These are phyloP conservation scores for Neolamprologus modestus DNA, from an alignment of 2,113 vertebrate species.

Conservation along the genomic window DNA sequence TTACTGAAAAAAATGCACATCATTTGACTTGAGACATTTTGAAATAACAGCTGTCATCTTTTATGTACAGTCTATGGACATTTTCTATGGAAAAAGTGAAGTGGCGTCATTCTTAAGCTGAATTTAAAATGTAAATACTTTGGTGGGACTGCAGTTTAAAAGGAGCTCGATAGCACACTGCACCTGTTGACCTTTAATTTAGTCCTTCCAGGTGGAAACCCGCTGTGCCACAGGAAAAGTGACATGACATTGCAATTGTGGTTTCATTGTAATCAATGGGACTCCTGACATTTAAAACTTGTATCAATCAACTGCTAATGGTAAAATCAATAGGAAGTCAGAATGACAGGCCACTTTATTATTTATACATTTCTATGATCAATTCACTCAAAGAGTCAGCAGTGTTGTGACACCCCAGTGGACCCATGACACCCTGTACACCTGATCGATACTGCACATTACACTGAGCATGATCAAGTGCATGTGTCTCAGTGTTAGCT, in stretches of 20 bases:
- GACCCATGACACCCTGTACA: background rate
- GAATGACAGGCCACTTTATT: slow-evolving; percentile 60
- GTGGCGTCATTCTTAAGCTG: background rate
- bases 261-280: slow-evolving; percentile 48
- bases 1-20: background rate
- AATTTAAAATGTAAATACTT: background rate
- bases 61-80: background rate
- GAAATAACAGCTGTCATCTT: background rate
- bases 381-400: slow-evolving; percentile 15
- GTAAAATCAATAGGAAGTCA: slow-evolving; percentile 64
- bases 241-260: slow-evolving; percentile 4
- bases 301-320: slow-evolving; percentile 71
- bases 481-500: background rate
- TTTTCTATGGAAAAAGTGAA: background rate
- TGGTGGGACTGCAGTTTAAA: background rate
- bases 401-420: background rate
- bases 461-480: background rate
- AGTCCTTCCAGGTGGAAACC: slow-evolving; percentile 23
- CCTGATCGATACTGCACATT: slow-evolving; percentile 17
- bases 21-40: background rate
- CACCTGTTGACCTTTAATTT: slow-evolving; percentile 48
- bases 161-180: background rate
- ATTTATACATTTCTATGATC: slow-evolving; percentile 67
- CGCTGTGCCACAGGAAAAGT: background rate
- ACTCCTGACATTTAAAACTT: slow-evolving; percentile 68